phyloP scores from a whole-genome alignment of 2,888 invertebrate genomes.

The Terebella lapidaria region DNA sequence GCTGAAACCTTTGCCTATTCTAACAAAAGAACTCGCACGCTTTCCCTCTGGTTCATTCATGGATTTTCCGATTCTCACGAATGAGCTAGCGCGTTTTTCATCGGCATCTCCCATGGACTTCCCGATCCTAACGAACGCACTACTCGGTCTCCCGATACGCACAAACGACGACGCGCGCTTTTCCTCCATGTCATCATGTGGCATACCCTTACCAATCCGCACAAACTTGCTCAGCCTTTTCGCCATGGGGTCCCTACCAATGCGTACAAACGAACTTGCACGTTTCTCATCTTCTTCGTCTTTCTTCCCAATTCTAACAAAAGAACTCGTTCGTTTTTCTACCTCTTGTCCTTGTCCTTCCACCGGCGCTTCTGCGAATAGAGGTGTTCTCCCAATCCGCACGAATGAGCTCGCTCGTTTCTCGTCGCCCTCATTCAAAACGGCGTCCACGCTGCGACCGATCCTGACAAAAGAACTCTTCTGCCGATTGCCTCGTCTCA shows the following conservation, averaged over 20 bases:
- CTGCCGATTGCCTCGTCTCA: not conserved
- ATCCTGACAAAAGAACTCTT: constrained; percentile 16
- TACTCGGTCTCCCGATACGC: constrained; percentile 6
- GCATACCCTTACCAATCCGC: not conserved
- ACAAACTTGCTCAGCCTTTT: not conserved
- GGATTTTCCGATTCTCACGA: constrained; percentile 12
- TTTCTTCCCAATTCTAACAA: not conserved
- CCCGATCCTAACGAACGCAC: constrained; percentile 15
- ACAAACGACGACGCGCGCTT: constrained; percentile 4
- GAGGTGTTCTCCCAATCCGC: constrained; percentile 5
- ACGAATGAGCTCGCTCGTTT: constrained; percentile 11
- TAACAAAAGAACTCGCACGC: constrained; percentile 3
- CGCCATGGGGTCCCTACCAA: constrained; percentile 4
- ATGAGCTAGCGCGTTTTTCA: constrained; percentile 8
- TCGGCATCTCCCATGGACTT: constrained; percentile 2
- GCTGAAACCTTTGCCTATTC: not conserved
- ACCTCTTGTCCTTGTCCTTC: no score
- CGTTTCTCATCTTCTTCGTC: constrained; percentile 3
- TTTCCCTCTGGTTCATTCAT: not conserved
- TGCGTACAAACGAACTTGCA: constrained; percentile 15
- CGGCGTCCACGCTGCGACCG: constrained; percentile 3
- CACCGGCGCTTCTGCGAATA: not conserved
- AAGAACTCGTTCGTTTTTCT: constrained; percentile 1
- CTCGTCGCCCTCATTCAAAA: not conserved
- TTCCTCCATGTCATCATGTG: not conserved